These are phyloP conservation scores for Thecophora atra DNA, from an alignment of 2,888 invertebrate species.

Conservation along the genomic window DNA sequence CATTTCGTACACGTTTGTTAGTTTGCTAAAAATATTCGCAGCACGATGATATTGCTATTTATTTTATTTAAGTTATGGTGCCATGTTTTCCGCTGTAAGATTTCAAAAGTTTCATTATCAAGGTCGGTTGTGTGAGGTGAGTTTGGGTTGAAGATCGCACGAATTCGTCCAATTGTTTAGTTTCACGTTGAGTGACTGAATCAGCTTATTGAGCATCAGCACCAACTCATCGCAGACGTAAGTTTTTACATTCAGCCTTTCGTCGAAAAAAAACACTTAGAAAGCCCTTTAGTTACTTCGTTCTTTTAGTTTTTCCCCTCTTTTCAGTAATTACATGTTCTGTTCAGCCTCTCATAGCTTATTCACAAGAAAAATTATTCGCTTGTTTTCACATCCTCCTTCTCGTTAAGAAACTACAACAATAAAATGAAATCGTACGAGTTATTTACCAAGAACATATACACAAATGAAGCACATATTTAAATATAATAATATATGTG, in stretches of 20 bases:
- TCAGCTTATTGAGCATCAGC: too few species aligned
- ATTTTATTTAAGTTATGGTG: neutral
- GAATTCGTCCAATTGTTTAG: neutral
- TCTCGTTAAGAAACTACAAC: neutral
- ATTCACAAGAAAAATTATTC: neutral
- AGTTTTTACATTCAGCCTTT: too few species aligned
- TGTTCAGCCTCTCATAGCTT: neutral
- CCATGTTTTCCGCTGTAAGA: neutral
- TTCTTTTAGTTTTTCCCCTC: too few species aligned
- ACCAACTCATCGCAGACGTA: too few species aligned
- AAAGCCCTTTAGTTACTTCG: too few species aligned
- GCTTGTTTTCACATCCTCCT: neutral
- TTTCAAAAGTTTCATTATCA: neutral
- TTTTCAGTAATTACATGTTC: too few species aligned
- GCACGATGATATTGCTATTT: too few species aligned
- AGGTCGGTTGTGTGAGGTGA: neutral
- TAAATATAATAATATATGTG: neutral
- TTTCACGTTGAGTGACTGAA: too few species aligned
- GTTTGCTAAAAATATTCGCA: too few species aligned
- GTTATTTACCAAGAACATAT: neutral
- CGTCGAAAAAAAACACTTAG: too few species aligned
- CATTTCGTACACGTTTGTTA: too few species aligned
- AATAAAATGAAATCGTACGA: neutral
- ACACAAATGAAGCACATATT: too few species aligned
- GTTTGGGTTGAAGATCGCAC: neutral